Evolutionary conservation across 2,888 invertebrate species (phyloP).

Genomic region (Trichacis sp.): DNA sequence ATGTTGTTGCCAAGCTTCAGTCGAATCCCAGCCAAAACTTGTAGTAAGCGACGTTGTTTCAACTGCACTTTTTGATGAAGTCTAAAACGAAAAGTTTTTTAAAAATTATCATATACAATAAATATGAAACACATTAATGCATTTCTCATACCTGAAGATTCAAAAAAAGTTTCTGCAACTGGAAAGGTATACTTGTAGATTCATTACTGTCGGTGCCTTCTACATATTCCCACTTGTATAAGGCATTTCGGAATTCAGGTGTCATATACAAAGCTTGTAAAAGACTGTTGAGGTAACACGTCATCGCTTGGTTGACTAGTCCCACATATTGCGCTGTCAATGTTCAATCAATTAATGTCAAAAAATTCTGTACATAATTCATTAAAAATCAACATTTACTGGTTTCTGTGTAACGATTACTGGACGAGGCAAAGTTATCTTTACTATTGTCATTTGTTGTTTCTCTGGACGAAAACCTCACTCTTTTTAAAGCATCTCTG

Average conservation of each 20-base stretch:
- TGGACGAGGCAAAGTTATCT: neutral
- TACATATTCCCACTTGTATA: slow-evolving; percentile 84
- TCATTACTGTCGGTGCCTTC: slow-evolving; percentile 76
- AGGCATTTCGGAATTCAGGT: slow-evolving; percentile 89
- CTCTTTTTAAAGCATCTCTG: too few species aligned
- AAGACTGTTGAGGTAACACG: slow-evolving; percentile 90
- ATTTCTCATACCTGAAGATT: slow-evolving; percentile 77
- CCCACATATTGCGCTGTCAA: slow-evolving; percentile 76
- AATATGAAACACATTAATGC: too few species aligned
- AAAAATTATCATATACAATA: too few species aligned
- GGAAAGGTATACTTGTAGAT: slow-evolving; percentile 81
- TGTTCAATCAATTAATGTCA: neutral
- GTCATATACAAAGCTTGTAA: slow-evolving; percentile 92
- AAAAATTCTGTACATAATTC: neutral
- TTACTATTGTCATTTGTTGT: neutral
- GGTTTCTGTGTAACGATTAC: neutral
- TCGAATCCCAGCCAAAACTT: slow-evolving; percentile 92
- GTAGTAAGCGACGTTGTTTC: slow-evolving; percentile 89
- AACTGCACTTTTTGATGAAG: slow-evolving; percentile 81
- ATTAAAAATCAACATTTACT: neutral
- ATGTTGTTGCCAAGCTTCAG: slow-evolving; percentile 92
- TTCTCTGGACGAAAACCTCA: too few species aligned
- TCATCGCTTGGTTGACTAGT: slow-evolving; percentile 91
- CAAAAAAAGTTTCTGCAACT: slow-evolving; percentile 87
- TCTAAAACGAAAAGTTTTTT: slow-evolving; percentile 69